phyloP scores from a whole-genome alignment of 2,797 vertebrate genomes.

The Tauraco hartlaubi region DNA sequence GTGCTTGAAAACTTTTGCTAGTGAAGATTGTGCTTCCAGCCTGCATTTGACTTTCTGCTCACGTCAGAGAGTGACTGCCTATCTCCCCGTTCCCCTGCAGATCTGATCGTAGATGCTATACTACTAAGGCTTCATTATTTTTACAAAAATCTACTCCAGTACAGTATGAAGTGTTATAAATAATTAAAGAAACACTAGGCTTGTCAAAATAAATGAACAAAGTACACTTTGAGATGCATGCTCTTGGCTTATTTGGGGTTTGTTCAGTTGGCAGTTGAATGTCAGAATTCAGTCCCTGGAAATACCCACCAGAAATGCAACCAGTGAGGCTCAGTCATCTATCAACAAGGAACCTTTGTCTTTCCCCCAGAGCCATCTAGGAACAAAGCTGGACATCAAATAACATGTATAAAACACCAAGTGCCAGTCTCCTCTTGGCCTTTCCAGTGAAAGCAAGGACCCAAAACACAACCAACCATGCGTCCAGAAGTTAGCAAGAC shows the following conservation, averaged over 20 bases:
- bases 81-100: conserved; percentile 36
- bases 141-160: conserved; percentile 70
- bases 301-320: conserved; percentile 24
- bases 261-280: conserved; percentile 25
- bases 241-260: conserved; percentile 58
- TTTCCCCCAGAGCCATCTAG: conserved; percentile 1
- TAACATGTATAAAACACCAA: background rate
- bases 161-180: conserved; percentile 64
- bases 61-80: background rate
- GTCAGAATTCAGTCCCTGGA: conserved; percentile 6
- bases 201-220: conserved; percentile 75
- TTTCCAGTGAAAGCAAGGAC: conserved; percentile 28
- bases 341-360: conserved; percentile 40
- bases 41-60: conserved; percentile 35
- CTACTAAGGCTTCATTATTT: conserved; percentile 70
- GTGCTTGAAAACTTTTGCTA: background rate
- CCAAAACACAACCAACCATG: background rate
- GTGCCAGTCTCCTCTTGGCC: background rate
- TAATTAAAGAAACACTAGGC: conserved; percentile 69
- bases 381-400: conserved; percentile 22
- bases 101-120: conserved; percentile 15
- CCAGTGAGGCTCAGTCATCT: background rate
- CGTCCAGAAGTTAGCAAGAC: conserved; percentile 54
- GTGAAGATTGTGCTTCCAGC: background rate
- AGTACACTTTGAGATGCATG: conserved; percentile 52